Evolutionary conservation across 2,797 vertebrate species (phyloP).

Genomic region (Leucoraja ocellata): DNA sequence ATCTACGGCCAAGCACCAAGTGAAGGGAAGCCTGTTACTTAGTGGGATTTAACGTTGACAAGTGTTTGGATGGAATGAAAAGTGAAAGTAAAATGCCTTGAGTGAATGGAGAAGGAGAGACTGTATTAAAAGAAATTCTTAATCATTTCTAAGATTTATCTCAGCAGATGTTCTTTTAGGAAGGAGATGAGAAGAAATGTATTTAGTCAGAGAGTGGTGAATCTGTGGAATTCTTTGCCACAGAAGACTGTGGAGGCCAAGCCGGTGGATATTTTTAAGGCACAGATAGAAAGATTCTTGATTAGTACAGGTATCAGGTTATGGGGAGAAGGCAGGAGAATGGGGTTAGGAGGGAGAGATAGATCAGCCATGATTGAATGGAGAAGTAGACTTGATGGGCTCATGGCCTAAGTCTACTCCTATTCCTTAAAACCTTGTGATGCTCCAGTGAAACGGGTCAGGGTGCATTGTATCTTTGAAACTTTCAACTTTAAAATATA

Average conservation of each 20-base stretch:
- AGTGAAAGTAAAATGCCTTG: neutral
- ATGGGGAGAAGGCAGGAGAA: too few relatives aligned
- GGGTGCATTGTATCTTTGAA: neutral
- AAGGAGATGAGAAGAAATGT: neutral
- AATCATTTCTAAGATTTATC: neutral
- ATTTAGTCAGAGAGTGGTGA: too few relatives aligned
- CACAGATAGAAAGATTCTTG: too few relatives aligned
- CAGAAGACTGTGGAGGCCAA: too few relatives aligned
- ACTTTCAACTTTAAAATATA: neutral
- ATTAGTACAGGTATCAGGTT: too few relatives aligned
- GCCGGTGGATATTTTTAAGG: too few relatives aligned
- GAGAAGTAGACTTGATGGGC: too few relatives aligned
- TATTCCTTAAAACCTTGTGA: too few relatives aligned
- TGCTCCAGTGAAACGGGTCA: neutral
- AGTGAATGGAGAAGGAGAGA: neutral
- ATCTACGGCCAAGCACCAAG: neutral
- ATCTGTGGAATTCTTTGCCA: too few relatives aligned
- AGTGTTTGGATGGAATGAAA: neutral
- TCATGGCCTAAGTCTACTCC: too few relatives aligned
- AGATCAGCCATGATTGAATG: too few relatives aligned
- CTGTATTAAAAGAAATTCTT: neutral
- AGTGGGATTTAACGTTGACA: neutral
- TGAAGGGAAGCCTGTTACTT: neutral
- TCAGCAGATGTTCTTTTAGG: neutral
- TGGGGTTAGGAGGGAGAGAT: too few relatives aligned